These are phyloP conservation scores for Zaprionus capensis DNA, from an alignment of 1,140 invertebrate species.

Conservation along the genomic window DNA sequence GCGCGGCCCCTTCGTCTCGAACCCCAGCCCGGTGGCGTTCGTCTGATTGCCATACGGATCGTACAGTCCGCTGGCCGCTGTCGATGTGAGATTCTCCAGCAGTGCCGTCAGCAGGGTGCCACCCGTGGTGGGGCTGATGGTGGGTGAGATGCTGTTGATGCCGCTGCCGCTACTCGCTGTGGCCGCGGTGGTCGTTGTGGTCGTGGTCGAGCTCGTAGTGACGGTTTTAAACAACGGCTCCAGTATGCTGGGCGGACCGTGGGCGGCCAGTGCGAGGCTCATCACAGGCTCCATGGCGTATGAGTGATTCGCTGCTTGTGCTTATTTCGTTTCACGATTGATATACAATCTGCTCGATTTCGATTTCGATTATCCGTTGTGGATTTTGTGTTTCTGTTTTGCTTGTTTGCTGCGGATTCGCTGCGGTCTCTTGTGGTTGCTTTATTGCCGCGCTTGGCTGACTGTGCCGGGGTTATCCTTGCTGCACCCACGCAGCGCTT, in stretches of 20 bases:
- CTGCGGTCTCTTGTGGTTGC: not conserved
- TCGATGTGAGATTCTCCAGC: constrained; percentile 71
- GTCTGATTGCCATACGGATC: constrained; percentile 75
- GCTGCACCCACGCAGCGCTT: constrained; percentile 71
- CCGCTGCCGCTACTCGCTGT: constrained; percentile 62
- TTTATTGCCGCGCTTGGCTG: constrained; percentile 18
- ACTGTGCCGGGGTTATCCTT: constrained; percentile 56
- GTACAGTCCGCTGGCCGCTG: constrained; percentile 65
- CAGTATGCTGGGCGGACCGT: constrained; percentile 80
- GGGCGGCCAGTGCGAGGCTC: constrained; percentile 76
- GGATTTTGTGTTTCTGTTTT: constrained; percentile 10
- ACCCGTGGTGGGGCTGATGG: constrained; percentile 53
- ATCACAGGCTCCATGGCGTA: constrained; percentile 76
- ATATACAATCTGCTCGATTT: not conserved
- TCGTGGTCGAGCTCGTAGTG: constrained; percentile 79
- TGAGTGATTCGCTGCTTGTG: constrained; percentile 54
- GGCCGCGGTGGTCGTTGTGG: constrained; percentile 66
- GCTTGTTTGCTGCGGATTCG: constrained; percentile 9
- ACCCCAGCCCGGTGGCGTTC: constrained; percentile 76
- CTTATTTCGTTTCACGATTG: not conserved
- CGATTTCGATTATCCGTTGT: constrained; percentile 12
- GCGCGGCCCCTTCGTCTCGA: constrained; percentile 86
- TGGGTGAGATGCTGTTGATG: constrained; percentile 21
- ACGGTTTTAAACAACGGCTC: constrained; percentile 81
- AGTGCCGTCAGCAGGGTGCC: constrained; percentile 64